Conservation (phyloP, 1,140 invertebrate genomes). For the Medauroidea extradentata region DNA sequence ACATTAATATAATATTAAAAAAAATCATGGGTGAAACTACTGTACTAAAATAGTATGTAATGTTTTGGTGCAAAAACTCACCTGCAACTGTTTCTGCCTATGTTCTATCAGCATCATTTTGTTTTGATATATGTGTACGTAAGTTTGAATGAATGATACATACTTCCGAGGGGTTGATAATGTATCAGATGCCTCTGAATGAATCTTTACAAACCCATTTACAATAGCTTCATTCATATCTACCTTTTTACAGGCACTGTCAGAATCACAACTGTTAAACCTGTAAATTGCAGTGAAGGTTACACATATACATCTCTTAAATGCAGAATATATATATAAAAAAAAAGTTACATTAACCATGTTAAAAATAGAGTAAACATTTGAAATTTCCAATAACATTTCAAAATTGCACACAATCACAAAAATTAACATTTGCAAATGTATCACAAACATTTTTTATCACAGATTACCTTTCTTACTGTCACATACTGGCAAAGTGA, state of each 20-base stretch:
- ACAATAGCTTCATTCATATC: constrained; percentile 37
- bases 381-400: no score
- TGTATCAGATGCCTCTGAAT: constrained; percentile 30
- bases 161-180: constrained; percentile 52
- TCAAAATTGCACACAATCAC: no score
- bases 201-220: constrained; percentile 45
- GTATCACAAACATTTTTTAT: no score
- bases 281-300: no score
- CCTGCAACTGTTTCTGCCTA: constrained; percentile 55
- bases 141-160: constrained; percentile 58
- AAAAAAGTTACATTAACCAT: no score
- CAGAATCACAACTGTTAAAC: constrained; percentile 1
- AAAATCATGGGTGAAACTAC: not conserved
- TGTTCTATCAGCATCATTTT: constrained; percentile 51
- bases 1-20: not conserved
- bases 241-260: not conserved
- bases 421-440: no score
- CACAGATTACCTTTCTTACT: no score
- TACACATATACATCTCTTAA: no score
- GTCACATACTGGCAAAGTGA: no score
- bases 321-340: no score
- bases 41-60: not conserved
- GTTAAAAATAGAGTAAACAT: no score
- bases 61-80: constrained; percentile 27
- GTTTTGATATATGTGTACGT: constrained; percentile 50